Conservation (phyloP, 2,113 vertebrate species). For the Odocoileus virginianus region DNA sequence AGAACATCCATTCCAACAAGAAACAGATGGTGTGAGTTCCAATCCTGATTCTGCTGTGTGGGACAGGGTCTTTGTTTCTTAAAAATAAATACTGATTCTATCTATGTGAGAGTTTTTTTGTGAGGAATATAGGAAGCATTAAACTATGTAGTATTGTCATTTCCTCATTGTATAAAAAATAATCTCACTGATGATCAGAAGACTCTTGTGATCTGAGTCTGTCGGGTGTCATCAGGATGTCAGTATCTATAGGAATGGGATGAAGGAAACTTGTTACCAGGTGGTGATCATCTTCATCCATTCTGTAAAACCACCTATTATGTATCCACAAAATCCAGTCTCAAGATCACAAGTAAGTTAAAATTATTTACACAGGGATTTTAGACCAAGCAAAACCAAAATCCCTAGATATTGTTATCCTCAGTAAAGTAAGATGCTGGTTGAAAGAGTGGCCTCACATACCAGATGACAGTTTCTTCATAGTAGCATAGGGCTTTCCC, state of each 20-base stretch:
- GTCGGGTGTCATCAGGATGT: not conserved
- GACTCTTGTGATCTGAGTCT: not conserved
- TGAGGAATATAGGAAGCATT: not conserved
- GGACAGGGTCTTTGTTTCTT: not conserved
- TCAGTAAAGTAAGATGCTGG: not conserved
- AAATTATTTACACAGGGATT: not conserved
- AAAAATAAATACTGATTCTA: not conserved
- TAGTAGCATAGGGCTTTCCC: not conserved
- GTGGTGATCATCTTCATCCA: not conserved
- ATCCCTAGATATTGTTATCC: not conserved
- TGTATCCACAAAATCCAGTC: not conserved
- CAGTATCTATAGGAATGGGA: not conserved
- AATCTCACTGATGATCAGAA: not conserved
- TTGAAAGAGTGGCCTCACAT: not conserved
- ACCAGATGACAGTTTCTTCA: not conserved
- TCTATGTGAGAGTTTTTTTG: not conserved
- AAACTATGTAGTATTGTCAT: not conserved
- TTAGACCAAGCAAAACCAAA: not conserved
- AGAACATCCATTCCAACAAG: not conserved
- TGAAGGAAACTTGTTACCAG: not conserved
- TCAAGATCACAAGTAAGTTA: not conserved
- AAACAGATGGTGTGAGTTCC: not conserved
- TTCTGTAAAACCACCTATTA: not conserved
- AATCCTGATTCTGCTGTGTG: not conserved
- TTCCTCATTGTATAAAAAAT: not conserved